Percentiles rank a stretch among this genome's conserved stretches.
Conservation (phyloP, 2,113 vertebrate genomes). For the Melanostigma gelatinosum region DNA sequence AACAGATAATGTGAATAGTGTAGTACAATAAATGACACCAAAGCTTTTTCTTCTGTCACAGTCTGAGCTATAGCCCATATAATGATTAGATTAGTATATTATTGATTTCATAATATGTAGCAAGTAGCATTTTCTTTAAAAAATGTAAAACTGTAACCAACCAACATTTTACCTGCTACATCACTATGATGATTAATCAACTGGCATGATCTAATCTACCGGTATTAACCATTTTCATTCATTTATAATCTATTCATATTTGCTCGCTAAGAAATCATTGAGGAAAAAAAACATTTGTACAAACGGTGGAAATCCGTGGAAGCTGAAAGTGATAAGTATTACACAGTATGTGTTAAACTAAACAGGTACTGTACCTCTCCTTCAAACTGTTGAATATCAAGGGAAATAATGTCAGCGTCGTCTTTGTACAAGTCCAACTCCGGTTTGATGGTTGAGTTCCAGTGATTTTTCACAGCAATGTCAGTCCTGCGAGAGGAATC, state of each 20-base stretch:
- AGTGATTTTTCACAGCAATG: constrained; percentile 95
- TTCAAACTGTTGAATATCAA: constrained; percentile 78
- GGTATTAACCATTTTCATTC: background rate
- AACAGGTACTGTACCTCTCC: constrained; percentile 73
- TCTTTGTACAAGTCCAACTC: constrained; percentile 85
- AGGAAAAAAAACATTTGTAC: background rate
- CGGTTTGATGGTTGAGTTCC: constrained; percentile 90
- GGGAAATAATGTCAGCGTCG: constrained; percentile 70
- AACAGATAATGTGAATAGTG: constrained; percentile 15
- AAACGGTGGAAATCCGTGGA: background rate
- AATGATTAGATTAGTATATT: background rate
- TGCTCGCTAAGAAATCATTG: background rate
- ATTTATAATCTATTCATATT: background rate
- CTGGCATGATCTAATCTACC: background rate
- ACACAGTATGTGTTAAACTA: background rate
- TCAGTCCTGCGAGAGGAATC: constrained; percentile 84
- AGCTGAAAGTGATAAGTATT: background rate
- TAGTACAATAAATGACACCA: background rate
- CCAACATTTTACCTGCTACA: background rate
- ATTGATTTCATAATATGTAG: background rate
- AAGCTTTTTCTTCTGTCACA: background rate
- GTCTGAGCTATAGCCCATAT: background rate
- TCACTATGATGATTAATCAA: background rate
- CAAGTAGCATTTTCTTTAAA: background rate
- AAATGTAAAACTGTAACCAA: background rate